These are phyloP conservation scores for Oreochromis aureus DNA, from an alignment of 2,113 vertebrate genomes.

Conservation along the genomic window DNA sequence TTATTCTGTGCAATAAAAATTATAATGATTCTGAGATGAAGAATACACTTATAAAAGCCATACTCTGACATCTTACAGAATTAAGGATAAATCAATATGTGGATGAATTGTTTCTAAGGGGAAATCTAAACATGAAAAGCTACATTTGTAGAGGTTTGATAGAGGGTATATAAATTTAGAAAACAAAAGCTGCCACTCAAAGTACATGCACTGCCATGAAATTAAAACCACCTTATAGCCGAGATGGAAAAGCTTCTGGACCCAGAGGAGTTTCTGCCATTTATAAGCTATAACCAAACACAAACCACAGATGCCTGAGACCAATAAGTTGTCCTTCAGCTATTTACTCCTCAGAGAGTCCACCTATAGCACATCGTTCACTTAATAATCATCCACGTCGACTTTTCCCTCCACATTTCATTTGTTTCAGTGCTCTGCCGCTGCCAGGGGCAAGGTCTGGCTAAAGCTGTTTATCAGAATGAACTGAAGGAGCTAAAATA, in stretches of 20 bases:
- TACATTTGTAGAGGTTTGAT: neutral
- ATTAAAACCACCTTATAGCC: neutral
- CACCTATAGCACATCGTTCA: conserved; percentile 12
- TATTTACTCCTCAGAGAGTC: conserved; percentile 4
- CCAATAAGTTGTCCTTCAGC: conserved; percentile 26
- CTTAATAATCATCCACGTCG: conserved; percentile 8
- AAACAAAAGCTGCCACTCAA: neutral
- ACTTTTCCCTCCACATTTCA: neutral
- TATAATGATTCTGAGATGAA: neutral
- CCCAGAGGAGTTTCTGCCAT: neutral
- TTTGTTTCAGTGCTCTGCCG: neutral
- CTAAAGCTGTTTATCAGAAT: conserved; percentile 15
- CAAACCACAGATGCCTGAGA: neutral
- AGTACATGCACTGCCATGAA: neutral
- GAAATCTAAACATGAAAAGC: neutral
- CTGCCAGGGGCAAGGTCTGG: conserved; percentile 17
- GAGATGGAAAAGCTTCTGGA: neutral
- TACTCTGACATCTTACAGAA: neutral
- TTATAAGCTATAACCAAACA: conserved; percentile 14
- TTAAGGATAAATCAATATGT: neutral
- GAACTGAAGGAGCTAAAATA: conserved; percentile 2
- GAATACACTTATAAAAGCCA: neutral
- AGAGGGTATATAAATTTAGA: neutral
- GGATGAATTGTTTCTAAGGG: neutral
- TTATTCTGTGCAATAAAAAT: neutral